phyloP scores from a whole-genome alignment of 1,140 invertebrate species.

The Drosophila lacertosa region DNA sequence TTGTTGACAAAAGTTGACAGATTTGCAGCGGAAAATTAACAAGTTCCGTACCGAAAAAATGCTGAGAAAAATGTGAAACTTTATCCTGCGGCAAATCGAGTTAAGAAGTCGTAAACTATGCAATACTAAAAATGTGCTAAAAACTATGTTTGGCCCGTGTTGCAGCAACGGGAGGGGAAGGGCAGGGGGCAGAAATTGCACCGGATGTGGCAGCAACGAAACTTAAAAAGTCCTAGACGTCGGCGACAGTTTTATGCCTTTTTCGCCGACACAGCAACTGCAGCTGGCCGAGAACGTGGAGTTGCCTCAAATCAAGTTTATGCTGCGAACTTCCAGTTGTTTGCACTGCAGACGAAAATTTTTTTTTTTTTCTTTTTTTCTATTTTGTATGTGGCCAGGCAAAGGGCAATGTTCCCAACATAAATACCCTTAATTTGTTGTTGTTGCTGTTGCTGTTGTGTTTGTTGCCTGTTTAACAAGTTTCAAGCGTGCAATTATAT shows the following conservation, averaged over 20 bases:
- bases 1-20: conserved; percentile 66
- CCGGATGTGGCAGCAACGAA: conserved; percentile 44
- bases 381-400: conserved; percentile 9
- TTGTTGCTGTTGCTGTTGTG: not conserved
- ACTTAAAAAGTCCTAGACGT: conserved; percentile 67
- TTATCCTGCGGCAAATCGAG: conserved; percentile 72
- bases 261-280: conserved; percentile 23
- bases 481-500: conserved; percentile 28
- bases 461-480: not conserved
- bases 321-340: conserved; percentile 53
- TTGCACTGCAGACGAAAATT: conserved; percentile 57
- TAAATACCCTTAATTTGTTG: not conserved
- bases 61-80: conserved; percentile 44
- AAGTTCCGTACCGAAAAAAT: conserved; percentile 54
- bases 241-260: conserved; percentile 56
- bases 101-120: conserved; percentile 76
- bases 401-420: conserved; percentile 8
- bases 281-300: conserved; percentile 6
- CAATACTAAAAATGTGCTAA: conserved; percentile 71
- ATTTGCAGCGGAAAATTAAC: conserved; percentile 81
- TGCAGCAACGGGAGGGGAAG: not conserved
- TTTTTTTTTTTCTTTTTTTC: too few relatives aligned
- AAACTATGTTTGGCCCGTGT: conserved; percentile 49
- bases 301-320: conserved; percentile 39
- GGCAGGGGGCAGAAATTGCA: not conserved